phyloP scores from a whole-genome alignment of 2,888 invertebrate species.

The Branchellion lobata region DNA sequence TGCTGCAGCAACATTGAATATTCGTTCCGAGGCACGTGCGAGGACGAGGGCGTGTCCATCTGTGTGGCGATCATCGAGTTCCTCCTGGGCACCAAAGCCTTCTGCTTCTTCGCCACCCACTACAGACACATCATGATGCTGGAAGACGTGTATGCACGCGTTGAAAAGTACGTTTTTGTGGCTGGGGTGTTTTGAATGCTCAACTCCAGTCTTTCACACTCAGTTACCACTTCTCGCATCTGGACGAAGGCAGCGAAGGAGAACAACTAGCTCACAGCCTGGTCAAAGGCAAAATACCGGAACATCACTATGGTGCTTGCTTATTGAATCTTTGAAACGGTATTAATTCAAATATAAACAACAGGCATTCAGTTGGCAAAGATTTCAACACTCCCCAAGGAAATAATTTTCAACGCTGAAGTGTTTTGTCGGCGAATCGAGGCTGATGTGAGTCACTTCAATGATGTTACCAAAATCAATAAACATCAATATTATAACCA shows the following conservation, averaged over 20 bases:
- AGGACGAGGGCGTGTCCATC: slow-evolving; percentile 78
- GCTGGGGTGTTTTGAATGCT: neutral
- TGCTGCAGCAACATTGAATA: too few species aligned
- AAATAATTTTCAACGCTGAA: neutral
- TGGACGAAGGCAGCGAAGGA: neutral
- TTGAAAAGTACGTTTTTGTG: slow-evolving; percentile 69
- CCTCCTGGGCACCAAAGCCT: slow-evolving; percentile 67
- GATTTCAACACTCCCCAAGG: slow-evolving; percentile 6
- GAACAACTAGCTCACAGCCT: neutral
- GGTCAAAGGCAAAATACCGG: neutral
- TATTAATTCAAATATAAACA: too few species aligned
- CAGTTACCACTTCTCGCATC: neutral
- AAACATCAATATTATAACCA: too few species aligned
- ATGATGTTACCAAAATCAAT: too few species aligned
- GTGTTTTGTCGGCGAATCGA: neutral
- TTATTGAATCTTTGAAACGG: neutral
- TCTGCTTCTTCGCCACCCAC: slow-evolving; percentile 64
- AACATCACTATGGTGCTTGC: slow-evolving; percentile 16
- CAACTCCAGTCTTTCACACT: neutral
- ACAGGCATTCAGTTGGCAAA: slow-evolving; percentile 16
- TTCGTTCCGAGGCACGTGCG: slow-evolving; percentile 68
- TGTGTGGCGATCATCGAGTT: slow-evolving; percentile 79
- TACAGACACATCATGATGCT: slow-evolving; percentile 62
- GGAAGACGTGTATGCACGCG: slow-evolving; percentile 66
- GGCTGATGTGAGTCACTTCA: too few species aligned